Evolutionary conservation across 1,140 invertebrate species (phyloP), one percentile per base, ranked within the genome.

Genomic region (Lerema accius): DNA sequence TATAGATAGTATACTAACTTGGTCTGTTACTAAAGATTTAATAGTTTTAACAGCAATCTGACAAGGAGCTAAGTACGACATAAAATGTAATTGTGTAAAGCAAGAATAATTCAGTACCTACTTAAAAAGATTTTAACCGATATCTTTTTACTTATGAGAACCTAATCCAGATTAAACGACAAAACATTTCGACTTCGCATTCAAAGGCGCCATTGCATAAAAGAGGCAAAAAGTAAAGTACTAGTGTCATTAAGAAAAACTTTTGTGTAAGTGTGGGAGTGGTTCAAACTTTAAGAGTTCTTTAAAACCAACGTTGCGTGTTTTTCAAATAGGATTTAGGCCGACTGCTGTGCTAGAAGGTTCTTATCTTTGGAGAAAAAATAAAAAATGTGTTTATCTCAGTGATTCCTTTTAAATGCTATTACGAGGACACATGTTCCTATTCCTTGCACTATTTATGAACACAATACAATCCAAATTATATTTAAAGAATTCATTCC

Each of bases 281-380:
- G 72, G 73, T 67, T 78, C 55, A 69, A 69, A 59, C 67, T 72
- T 81, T 72, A 71, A 84, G 76, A 80, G 76, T 68, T 59, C 63
- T 65, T 84, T 75, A 80, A 84, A 90, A 80, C 80, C 86, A 81
- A 61, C 73, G 81, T 84, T 82, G 85, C 88, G 81, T 90, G 81
- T 78, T 86, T 78, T 81, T 76, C 59, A 80, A 87, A 89, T 85
- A 78, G 84, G 87, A 90, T 90, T 82, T 80, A 66, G 72, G 77
- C 67, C 72, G 80, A 85, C 83, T 79, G 67, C 63, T 67, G 67
- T 64, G 73, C 61, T 67, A 73, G 65, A 64, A 76, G 80, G 72
- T 77, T 81, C 80, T 90, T 87, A 89, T 89, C 84, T 84, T 63
- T 67, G 35, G 42, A 63, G 72, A 83, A 80, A 82, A 80, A 60